Percentiles rank a stretch among this genome's conserved stretches.
These are phyloP conservation scores for Protobothrops mucrosquamatus DNA, from an alignment of 2,113 vertebrate species.

Conservation along the genomic window DNA sequence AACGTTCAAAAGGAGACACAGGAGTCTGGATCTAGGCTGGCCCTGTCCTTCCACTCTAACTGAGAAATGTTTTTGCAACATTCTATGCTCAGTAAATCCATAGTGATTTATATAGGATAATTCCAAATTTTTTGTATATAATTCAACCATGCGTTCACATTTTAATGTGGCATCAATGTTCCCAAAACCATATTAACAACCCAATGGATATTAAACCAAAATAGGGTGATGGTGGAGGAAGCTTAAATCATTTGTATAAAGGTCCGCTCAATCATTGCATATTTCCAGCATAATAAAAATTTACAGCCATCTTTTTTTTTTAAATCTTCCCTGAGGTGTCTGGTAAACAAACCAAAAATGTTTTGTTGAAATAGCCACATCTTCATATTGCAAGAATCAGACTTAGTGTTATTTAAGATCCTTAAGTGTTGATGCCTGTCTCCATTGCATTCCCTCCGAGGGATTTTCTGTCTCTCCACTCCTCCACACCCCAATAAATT, in stretches of 20 bases:
- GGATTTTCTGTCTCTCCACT: not conserved
- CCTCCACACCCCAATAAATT: not conserved
- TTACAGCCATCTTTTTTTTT: not conserved
- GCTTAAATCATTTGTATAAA: not conserved
- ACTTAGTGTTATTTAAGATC: not conserved
- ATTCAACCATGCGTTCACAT: not conserved
- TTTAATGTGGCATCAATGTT: not conserved
- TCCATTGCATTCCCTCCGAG: not conserved
- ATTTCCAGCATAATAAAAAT: not conserved
- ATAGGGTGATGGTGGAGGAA: not conserved
- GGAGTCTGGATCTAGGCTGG: not conserved
- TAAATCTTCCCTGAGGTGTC: not conserved
- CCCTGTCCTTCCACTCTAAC: rapidly evolving
- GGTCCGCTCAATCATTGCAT: not conserved
- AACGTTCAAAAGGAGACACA: not conserved
- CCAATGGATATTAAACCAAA: not conserved
- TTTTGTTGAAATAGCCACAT: not conserved
- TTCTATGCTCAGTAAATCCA: not conserved
- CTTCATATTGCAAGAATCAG: not conserved
- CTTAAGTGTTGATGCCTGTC: not conserved
- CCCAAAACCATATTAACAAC: not conserved
- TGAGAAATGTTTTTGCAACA: not conserved
- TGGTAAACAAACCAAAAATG: not conserved
- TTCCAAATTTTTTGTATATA: not conserved
- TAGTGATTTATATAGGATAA: not conserved